Conservation (phyloP, 2,797 vertebrate genomes). For the Cetoscarus ocellatus region DNA sequence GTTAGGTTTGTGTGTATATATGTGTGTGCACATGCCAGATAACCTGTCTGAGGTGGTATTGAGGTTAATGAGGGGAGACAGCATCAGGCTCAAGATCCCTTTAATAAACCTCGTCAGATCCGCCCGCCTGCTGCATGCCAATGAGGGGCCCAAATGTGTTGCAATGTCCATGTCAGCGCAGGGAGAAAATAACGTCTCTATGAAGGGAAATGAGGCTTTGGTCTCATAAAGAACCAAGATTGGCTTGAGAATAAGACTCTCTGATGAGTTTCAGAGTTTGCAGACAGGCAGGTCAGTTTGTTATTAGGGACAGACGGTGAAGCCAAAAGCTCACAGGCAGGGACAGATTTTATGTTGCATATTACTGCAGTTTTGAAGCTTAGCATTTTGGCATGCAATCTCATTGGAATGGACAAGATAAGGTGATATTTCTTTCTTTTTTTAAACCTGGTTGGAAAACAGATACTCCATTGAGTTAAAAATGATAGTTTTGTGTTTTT, state of each 20-base stretch:
- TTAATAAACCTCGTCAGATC: slow-evolving; percentile 68
- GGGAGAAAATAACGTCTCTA: slow-evolving; percentile 26
- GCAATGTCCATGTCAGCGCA: slow-evolving; percentile 8
- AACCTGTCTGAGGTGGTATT: slow-evolving; percentile 62
- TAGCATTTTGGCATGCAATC: slow-evolving; percentile 1
- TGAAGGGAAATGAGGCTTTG: slow-evolving; percentile 28
- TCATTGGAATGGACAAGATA: slow-evolving; percentile 20
- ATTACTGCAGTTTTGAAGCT: neutral
- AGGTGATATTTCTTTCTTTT: slow-evolving; percentile 16
- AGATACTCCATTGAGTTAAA: no score
- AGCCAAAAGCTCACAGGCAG: slow-evolving; percentile 2
- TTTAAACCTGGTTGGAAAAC: neutral
- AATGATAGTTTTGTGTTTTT: no score
- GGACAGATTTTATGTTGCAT: neutral
- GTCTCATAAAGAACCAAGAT: neutral
- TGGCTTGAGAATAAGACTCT: slow-evolving; percentile 20
- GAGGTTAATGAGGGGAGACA: slow-evolving; percentile 73
- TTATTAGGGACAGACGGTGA: slow-evolving; percentile 15
- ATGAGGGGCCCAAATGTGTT: slow-evolving; percentile 45
- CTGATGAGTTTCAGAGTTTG: slow-evolving; percentile 28
- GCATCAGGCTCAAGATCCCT: slow-evolving; percentile 69
- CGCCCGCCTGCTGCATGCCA: slow-evolving; percentile 51
- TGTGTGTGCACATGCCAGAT: slow-evolving; percentile 36
- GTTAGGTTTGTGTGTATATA: slow-evolving; percentile 10
- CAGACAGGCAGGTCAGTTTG: slow-evolving; percentile 28